Evolutionary conservation across 2,113 vertebrate species (phyloP), one percentile per base, ranked within the genome.

Genomic region (Notechis scutatus): DNA sequence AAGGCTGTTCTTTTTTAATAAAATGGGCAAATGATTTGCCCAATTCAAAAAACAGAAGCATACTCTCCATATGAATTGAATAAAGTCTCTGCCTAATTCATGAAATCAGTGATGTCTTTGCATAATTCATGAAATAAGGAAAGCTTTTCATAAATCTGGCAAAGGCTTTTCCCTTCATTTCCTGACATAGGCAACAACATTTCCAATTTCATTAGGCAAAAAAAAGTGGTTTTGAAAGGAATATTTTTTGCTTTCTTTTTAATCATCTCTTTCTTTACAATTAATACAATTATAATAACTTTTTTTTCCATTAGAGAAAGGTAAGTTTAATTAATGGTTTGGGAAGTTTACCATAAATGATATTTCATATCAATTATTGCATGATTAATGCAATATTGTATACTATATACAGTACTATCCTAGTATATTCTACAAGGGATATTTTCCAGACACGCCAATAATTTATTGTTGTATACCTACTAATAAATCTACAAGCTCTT

Each of bases 91-190:
- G 23, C 81, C 91, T 86, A 47, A 87, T 57, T 87, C 81, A 86
- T 91, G 91, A 87, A 91, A 91, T 86, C 91, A 86, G 39, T 87
- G 85, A 91, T 56, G 91, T 81, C 90, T 81, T 56, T 91, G 74
- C 69, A 91, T 87, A 92, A 92, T 87, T 92, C 91, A 92, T 92
- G 91, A 87, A 59, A 87, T 56, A 59, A 85, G 34, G 23, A 56
- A 47, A 92, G 91, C 85, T n/a, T 92, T 85, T 92, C 91, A 92
- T 39, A 45, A 92, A 87, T 87, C 56, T 92, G 91, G 55, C 85
- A 87, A 45, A 87, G n/a, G 42, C 26, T 59, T 52, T 55, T 21
- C 6, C n/a, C 34, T 50, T 92, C 56, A 52, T 92, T 59, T 87
- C 42, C n/a, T 61, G 91, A 87, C 56, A 87, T 92, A 34, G 85